These are phyloP conservation scores for Leucoraja erinaceus DNA, from an alignment of 2,113 vertebrate species.

Conservation along the genomic window DNA sequence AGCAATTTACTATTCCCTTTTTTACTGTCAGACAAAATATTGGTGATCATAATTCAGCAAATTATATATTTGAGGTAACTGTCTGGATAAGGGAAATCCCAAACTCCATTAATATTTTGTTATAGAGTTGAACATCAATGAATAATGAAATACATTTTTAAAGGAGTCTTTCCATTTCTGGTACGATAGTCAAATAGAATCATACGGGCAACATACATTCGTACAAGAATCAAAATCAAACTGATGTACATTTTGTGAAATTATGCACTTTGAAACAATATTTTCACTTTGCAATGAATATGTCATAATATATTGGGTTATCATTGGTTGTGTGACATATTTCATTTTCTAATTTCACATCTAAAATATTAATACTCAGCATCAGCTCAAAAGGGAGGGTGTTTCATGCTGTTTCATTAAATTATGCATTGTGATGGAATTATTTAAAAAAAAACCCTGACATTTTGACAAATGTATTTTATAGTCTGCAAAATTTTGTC, in stretches of 20 bases:
- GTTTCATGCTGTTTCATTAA: constrained; percentile 14
- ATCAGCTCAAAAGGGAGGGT: not conserved
- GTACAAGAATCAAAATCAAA: not conserved
- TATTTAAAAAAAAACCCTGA: not conserved
- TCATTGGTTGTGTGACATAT: not conserved
- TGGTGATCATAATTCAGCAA: not conserved
- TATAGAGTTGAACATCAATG: not conserved
- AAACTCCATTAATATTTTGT: not conserved
- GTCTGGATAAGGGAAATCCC: not conserved
- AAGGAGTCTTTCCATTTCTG: not conserved
- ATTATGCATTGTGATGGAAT: constrained; percentile 17
- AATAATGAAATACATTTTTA: not conserved
- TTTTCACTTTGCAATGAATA: not conserved
- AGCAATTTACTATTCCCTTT: not conserved
- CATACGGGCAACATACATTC: not conserved
- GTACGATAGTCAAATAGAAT: not conserved
- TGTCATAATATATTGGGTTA: not conserved
- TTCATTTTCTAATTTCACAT: not conserved
- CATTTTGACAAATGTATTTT: not conserved
- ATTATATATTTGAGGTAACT: not conserved
- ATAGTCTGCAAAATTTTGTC: not conserved
- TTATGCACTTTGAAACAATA: not conserved
- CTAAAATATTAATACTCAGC: not conserved
- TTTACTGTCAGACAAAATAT: not conserved
- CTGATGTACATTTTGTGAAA: not conserved